Base-by-base conservation (phyloP, 1,140 invertebrate genomes). In the Aphaenogaster ashmeadi region DNA sequence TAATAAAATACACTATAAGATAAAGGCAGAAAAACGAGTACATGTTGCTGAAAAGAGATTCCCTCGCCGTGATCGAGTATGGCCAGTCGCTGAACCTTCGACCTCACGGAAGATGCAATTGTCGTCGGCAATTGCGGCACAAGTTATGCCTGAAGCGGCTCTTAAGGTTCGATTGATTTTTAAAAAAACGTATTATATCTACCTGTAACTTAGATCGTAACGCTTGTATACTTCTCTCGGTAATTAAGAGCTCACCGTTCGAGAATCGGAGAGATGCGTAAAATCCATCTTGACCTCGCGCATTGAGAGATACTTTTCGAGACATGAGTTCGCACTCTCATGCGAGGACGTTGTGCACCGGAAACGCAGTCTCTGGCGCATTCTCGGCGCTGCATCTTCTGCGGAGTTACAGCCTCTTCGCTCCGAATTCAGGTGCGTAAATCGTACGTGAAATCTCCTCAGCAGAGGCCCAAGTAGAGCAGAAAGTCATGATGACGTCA, bases 331-430 rank as follows among this genome's bases (percentile, higher is more conserved):
- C 91, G 15, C 89, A 92, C 44, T 64, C 81, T 33, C 90, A 91
- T 74, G 64, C 89, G 36, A 91, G 89, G 27, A 85, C 91, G 6
- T 80, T 92, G 58, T 92, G 88, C 36, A 77, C 78, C 9, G 91
- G 80, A 75, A 90, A 58, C 13, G 41, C 89, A 33, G 79, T 91
- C 38, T 87, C 91, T 38, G 72, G 86, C 21, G 84, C 92, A 8
- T 94, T 94, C 33, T 94, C 94, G 9, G 92, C 94, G 47, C 86
- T 94, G 13, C 93, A 94, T 79, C 87, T 94, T 4, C 64, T 94
- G 13, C 89, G 93, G 21, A 94, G 91, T 77, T 94, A 94, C 75
- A 93, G 87, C 66, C 88, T 93, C 13, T 89, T 94, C 50, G 89
- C 91, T 5, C 88, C 93, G 0, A 87, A 88, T 11, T 71, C 94